A percentile compares a stretch with the other conserved stretches of the same genome.
phyloP scores from a whole-genome alignment of 2,113 vertebrate genomes.

The Platysteira castanea region DNA sequence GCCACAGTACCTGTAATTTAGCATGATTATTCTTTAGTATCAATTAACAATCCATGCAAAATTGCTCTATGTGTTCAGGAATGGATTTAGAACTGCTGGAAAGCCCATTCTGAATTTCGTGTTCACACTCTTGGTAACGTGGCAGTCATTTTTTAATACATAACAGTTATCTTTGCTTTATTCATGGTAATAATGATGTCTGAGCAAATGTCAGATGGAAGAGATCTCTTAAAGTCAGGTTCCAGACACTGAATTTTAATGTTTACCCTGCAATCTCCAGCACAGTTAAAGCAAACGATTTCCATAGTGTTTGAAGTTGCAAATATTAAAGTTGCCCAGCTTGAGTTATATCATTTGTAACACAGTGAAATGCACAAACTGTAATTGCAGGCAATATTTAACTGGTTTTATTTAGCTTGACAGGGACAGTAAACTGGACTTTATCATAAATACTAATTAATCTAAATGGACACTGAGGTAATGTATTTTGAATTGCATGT shows the following conservation, averaged over 20 bases:
- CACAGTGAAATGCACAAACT: background rate
- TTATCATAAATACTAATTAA: background rate
- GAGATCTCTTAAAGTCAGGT: background rate
- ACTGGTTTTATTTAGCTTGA: background rate
- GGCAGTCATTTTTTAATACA: background rate
- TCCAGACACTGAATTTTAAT: background rate
- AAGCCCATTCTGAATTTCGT: background rate
- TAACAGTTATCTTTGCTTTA: background rate
- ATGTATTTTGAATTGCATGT: background rate
- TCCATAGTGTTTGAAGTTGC: background rate
- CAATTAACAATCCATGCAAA: background rate
- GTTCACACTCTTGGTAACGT: background rate
- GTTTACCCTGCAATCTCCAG: background rate
- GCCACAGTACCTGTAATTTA: background rate
- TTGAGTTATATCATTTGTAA: background rate
- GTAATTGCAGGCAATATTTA: background rate
- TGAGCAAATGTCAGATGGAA: conserved; percentile 35
- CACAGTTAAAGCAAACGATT: conserved; percentile 3
- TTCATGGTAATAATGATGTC: conserved; percentile 9
- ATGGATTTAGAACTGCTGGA: background rate
- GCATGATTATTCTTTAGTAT: background rate
- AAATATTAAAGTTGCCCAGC: background rate
- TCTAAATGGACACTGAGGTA: background rate
- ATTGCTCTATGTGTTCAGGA: background rate
- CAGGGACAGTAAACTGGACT: background rate